Evolutionary conservation across 2,888 invertebrate genomes (phyloP).

Genomic region (Rhaphigaster nebulosa): DNA sequence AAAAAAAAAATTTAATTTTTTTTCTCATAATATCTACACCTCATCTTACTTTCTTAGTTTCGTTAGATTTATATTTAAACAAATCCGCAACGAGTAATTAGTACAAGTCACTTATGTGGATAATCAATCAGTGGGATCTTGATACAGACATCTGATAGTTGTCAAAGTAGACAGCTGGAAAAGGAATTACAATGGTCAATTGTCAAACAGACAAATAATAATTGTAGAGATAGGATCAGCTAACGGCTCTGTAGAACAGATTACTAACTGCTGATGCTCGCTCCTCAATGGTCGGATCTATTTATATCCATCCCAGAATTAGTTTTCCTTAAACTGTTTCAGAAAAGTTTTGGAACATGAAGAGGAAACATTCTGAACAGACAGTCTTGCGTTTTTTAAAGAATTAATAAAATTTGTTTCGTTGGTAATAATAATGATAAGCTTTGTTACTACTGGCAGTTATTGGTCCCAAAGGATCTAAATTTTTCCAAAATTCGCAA

Average conservation of each 20-base stretch:
- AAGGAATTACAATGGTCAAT: slow-evolving; percentile 51
- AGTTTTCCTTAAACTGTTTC: neutral
- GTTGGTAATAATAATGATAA: too few species aligned
- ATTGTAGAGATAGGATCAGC: slow-evolving; percentile 41
- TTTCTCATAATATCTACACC: too few species aligned
- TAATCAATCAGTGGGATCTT: slow-evolving; percentile 6
- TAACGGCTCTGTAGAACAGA: neutral
- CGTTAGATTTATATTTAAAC: neutral
- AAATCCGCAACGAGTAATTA: neutral
- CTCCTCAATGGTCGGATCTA: neutral
- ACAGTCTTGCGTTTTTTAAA: too few species aligned
- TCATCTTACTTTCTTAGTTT: neutral
- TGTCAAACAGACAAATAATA: slow-evolving; percentile 54
- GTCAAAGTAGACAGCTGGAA: slow-evolving; percentile 45
- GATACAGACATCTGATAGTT: slow-evolving; percentile 24
- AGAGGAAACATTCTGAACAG: too few species aligned
- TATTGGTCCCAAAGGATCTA: too few species aligned
- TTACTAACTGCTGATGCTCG: neutral
- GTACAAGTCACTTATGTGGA: neutral
- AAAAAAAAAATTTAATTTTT: too few species aligned
- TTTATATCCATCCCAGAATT: neutral
- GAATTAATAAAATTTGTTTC: too few species aligned
- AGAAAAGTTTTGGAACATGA: neutral
- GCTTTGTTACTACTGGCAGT: too few species aligned
- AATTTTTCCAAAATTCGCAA: too few species aligned